Conservation (phyloP, 2,113 vertebrate genomes). For the Lycocorax pyrrhopterus region DNA sequence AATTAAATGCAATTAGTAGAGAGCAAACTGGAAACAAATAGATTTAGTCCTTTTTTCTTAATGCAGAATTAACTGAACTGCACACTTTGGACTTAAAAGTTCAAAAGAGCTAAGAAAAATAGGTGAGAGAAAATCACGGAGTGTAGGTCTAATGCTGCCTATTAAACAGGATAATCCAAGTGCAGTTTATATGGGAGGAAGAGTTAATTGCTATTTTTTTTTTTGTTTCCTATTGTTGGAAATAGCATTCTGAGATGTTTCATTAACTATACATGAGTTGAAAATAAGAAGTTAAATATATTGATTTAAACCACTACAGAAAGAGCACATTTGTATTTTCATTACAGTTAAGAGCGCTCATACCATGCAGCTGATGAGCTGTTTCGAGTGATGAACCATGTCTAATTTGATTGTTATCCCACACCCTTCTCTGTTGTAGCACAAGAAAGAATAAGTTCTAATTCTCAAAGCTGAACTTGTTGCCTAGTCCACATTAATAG, state of each 20-base stretch:
- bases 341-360: background rate
- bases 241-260: background rate
- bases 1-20: background rate
- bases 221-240: background rate
- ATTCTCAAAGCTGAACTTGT: background rate
- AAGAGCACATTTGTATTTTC: background rate
- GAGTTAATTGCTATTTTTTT: background rate
- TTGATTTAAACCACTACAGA: background rate
- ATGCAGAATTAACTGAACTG: background rate
- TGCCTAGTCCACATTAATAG: background rate
- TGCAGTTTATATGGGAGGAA: background rate
- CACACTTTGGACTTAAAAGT: background rate
- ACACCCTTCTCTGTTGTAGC: background rate
- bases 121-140: background rate
- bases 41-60: background rate
- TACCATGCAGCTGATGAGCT: background rate
- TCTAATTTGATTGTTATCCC: background rate
- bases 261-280: background rate
- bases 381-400: background rate
- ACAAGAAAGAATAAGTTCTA: background rate
- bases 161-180: background rate
- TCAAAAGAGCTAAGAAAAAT: background rate
- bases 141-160: background rate
- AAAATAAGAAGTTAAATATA: background rate
- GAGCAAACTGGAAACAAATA: background rate